These are phyloP conservation scores for Falco naumanni DNA, from an alignment of 2,797 vertebrate genomes.

Conservation along the genomic window DNA sequence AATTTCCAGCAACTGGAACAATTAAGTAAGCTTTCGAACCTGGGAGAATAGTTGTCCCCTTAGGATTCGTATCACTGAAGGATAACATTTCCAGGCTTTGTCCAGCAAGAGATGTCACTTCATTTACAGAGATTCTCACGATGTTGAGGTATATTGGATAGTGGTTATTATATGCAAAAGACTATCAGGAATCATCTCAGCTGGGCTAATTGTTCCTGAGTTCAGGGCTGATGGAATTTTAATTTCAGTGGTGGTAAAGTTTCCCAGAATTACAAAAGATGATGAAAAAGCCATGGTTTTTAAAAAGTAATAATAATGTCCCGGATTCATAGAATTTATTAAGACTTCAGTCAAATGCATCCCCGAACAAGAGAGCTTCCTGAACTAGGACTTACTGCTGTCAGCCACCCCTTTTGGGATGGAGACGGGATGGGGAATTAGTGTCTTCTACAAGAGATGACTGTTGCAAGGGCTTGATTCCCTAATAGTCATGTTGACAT, in stretches of 20 bases:
- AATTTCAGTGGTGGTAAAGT: background rate
- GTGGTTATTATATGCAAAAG: conserved; percentile 33
- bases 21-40: conserved; percentile 54
- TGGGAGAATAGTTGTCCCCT: conserved; percentile 55
- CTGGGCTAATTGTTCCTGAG: conserved; percentile 43
- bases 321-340: background rate
- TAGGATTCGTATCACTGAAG: conserved; percentile 70
- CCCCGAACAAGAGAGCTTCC: background rate
- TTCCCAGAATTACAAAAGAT: background rate
- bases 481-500: background rate
- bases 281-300: background rate
- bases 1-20: conserved; percentile 68
- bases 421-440: background rate
- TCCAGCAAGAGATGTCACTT: conserved; percentile 67
- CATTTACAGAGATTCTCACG: conserved; percentile 57
- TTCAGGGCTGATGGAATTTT: conserved; percentile 17
- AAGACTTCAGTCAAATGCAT: background rate
- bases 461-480: background rate
- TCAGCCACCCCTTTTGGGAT: background rate
- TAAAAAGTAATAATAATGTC: background rate
- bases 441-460: background rate
- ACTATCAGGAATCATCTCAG: conserved; percentile 39
- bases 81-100: conserved; percentile 71
- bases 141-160: conserved; percentile 55
- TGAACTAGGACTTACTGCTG: background rate